phyloP scores from a whole-genome alignment of 2,797 vertebrate genomes.

The Pogoniulus pusillus region DNA sequence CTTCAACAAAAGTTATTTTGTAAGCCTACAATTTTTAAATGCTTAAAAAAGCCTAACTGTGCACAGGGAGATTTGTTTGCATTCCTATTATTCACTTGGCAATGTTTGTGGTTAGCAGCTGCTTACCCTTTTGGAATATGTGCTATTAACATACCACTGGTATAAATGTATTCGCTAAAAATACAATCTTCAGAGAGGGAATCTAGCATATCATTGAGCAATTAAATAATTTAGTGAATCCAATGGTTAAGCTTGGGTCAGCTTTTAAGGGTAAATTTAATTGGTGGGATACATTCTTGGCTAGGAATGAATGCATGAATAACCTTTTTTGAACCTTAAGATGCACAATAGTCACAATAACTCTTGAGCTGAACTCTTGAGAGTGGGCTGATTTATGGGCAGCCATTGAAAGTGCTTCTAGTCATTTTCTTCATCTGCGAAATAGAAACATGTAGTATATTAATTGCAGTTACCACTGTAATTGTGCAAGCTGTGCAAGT shows the following conservation, averaged over 20 bases:
- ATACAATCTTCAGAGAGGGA: background rate
- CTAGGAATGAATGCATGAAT: slow-evolving; percentile 69
- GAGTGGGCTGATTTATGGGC: slow-evolving; percentile 60
- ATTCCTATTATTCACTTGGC: slow-evolving; percentile 17
- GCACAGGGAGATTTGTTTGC: background rate
- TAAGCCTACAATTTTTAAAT: slow-evolving; percentile 36
- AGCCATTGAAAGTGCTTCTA: slow-evolving; percentile 60
- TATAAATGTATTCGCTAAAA: slow-evolving; percentile 39
- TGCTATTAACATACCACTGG: slow-evolving; percentile 13
- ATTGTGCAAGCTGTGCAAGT: slow-evolving; percentile 36
- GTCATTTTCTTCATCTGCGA: slow-evolving; percentile 58
- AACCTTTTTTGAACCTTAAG: slow-evolving; percentile 73
- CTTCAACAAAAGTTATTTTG: slow-evolving; percentile 39
- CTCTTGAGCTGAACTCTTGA: slow-evolving; percentile 68
- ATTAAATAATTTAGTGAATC: slow-evolving; percentile 52
- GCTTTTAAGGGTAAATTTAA: slow-evolving; percentile 65
- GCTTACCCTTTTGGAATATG: slow-evolving; percentile 7
- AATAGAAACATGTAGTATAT: slow-evolving; percentile 48
- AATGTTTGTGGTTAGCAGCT: slow-evolving; percentile 33
- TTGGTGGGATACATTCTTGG: slow-evolving; percentile 62
- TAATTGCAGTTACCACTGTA: slow-evolving; percentile 48
- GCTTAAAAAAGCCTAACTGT: background rate
- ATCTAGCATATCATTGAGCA: slow-evolving; percentile 37
- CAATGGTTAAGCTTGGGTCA: slow-evolving; percentile 49
- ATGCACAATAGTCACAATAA: slow-evolving; percentile 56